These are phyloP conservation scores for Aix galericulata DNA, from an alignment of 2,113 vertebrate genomes.

Conservation along the genomic window DNA sequence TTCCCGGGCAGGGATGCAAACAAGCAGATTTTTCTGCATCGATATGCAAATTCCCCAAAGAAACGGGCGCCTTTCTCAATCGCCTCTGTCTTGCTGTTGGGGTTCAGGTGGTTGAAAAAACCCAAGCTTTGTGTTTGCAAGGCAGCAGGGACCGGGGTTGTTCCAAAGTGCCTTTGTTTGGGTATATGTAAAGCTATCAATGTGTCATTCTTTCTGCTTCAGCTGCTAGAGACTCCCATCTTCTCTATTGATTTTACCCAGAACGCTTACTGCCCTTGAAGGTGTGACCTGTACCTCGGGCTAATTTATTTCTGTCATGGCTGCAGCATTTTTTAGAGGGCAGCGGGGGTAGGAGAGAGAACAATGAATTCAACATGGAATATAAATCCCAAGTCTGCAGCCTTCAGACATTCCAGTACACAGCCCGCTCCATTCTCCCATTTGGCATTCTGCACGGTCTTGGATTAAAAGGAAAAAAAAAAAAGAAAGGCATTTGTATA, in stretches of 20 bases:
- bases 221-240: constrained; percentile 69
- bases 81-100: constrained; percentile 3
- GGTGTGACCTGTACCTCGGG: constrained; percentile 80
- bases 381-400: constrained; percentile 56
- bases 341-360: constrained; percentile 21
- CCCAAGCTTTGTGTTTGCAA: neutral
- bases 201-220: constrained; percentile 72
- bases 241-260: constrained; percentile 76
- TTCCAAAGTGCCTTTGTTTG: constrained; percentile 74
- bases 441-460: constrained; percentile 21
- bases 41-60: neutral
- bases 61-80: constrained; percentile 39
- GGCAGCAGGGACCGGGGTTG: constrained; percentile 28
- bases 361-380: constrained; percentile 60
- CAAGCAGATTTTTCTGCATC: neutral
- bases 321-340: constrained; percentile 63
- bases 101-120: constrained; percentile 66
- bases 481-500: constrained; percentile 40
- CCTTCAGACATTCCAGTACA: constrained; percentile 44
- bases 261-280: constrained; percentile 75
- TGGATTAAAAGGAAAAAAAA: neutral
- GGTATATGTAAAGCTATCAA: constrained; percentile 56
- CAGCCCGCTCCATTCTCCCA: neutral
- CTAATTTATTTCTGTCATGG: constrained; percentile 82
- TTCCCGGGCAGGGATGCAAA: neutral